These are phyloP conservation scores for Linurgus olivaceus DNA, from an alignment of 2,797 vertebrate species.

Conservation along the genomic window DNA sequence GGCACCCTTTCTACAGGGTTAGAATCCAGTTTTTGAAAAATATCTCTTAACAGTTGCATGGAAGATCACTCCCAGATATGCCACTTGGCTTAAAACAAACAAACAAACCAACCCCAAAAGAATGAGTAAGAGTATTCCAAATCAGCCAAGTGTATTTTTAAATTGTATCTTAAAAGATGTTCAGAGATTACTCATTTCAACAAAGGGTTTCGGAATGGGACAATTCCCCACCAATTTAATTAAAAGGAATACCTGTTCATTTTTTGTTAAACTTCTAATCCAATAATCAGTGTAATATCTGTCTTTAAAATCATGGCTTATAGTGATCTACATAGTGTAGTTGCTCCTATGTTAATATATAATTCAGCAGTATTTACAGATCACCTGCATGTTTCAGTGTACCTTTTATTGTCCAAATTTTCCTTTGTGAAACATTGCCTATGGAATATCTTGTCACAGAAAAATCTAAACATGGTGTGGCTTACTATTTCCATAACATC, in stretches of 20 bases:
- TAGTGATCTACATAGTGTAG: neutral
- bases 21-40: neutral
- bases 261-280: slow-evolving; percentile 36
- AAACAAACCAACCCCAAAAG: neutral
- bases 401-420: slow-evolving; percentile 67
- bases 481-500: slow-evolving; percentile 77
- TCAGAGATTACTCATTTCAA: neutral
- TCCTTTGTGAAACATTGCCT: slow-evolving; percentile 60
- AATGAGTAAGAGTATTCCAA: neutral
- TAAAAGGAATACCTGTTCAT: neutral
- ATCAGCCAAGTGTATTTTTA: neutral
- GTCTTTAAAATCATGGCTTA: slow-evolving; percentile 38
- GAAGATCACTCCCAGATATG: neutral
- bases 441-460: slow-evolving; percentile 58
- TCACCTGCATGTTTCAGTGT: slow-evolving; percentile 64
- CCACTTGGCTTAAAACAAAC: neutral
- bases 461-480: slow-evolving; percentile 51
- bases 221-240: neutral
- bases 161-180: neutral
- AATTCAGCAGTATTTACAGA: slow-evolving; percentile 55
- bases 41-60: neutral
- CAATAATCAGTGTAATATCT: slow-evolving; percentile 12
- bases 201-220: neutral
- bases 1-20: neutral
- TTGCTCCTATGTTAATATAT: neutral